These are phyloP conservation scores for Choristoneura rosaceana DNA, from an alignment of 2,888 invertebrate genomes.

Conservation along the genomic window DNA sequence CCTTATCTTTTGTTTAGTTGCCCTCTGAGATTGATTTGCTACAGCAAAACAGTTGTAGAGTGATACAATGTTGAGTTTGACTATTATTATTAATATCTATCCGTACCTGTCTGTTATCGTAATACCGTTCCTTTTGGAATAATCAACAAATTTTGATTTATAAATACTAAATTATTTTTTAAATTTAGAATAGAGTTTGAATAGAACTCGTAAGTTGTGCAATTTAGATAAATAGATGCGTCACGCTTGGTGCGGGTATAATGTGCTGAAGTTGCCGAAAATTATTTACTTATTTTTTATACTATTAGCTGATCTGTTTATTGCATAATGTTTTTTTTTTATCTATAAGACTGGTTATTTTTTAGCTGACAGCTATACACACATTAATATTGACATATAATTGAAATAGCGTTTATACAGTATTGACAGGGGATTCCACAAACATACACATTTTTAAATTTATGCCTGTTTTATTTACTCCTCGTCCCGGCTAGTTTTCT, in stretches of 20 bases:
- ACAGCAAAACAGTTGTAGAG: too few species aligned
- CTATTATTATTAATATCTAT: too few species aligned
- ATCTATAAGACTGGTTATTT: constrained; percentile 2
- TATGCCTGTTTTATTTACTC: neutral
- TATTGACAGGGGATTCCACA: neutral
- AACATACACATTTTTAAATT: neutral
- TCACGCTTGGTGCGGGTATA: neutral
- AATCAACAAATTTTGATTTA: neutral
- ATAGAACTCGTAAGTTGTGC: neutral
- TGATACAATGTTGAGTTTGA: too few species aligned
- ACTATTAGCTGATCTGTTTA: neutral
- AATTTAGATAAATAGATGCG: neutral
- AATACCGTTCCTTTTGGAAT: too few species aligned
- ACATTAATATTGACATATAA: neutral
- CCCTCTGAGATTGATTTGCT: too few species aligned
- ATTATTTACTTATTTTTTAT: neutral
- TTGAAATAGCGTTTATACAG: neutral
- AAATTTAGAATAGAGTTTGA: neutral
- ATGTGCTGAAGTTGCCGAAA: neutral
- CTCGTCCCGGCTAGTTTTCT: neutral
- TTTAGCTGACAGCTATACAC: neutral
- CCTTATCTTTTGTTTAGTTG: too few species aligned
- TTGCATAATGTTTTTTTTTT: neutral
- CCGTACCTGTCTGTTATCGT: too few species aligned
- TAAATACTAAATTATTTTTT: neutral